Conservation (phyloP, 2,797 vertebrate species). For the Crypturellus tataupa region DNA sequence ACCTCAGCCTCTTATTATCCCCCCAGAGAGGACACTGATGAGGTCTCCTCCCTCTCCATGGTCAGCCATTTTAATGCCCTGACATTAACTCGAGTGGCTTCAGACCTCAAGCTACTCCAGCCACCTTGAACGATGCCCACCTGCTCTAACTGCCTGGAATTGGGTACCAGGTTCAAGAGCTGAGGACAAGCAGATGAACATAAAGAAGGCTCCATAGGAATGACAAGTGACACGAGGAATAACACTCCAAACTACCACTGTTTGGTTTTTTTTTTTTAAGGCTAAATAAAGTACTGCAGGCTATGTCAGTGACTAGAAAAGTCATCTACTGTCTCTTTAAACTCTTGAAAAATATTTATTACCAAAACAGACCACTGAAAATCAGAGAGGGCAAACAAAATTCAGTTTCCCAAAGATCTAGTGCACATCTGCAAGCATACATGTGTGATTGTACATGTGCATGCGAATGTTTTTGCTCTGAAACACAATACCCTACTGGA, state of each 20-base stretch:
- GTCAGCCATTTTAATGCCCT: neutral
- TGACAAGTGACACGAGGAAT: neutral
- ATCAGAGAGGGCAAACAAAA: neutral
- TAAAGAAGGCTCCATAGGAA: neutral
- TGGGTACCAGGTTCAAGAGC: neutral
- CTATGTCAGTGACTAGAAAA: neutral
- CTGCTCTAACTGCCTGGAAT: neutral
- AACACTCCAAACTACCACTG: neutral
- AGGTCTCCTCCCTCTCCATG: neutral
- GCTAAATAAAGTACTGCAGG: neutral
- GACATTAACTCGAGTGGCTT: neutral
- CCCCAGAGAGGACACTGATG: neutral
- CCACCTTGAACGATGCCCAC: too few species aligned
- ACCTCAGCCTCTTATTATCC: neutral
- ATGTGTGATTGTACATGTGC: accelerated
- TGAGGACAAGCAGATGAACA: accelerated
- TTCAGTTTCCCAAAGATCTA: neutral
- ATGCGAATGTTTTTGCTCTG: neutral
- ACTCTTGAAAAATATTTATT: neutral
- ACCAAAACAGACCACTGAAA: neutral
- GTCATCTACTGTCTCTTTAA: neutral
- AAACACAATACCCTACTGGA: neutral
- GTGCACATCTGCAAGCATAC: neutral
- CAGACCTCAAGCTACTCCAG: neutral
- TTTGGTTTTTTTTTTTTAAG: too few species aligned